These are phyloP conservation scores for Pangasianodon hypophthalmus DNA, from an alignment of 2,113 vertebrate species.

Conservation along the genomic window DNA sequence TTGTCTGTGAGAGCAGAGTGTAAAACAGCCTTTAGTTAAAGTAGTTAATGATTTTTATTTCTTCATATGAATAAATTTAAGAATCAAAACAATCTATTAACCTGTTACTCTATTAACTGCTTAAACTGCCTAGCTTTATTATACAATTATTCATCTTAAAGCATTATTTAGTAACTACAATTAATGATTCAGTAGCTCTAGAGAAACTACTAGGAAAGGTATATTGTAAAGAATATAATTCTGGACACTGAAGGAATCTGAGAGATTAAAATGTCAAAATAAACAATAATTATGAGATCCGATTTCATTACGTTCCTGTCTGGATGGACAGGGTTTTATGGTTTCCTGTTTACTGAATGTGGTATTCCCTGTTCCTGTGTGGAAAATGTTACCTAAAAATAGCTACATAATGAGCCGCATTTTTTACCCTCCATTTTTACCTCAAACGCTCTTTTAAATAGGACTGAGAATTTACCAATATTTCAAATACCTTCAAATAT, in stretches of 20 bases:
- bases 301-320: neutral
- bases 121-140: neutral
- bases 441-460: neutral
- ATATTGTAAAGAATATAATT: neutral
- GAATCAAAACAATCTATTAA: neutral
- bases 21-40: neutral
- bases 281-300: neutral
- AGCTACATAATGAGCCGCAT: neutral
- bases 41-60: neutral
- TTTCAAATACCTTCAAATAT: neutral
- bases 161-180: neutral
- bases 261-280: neutral
- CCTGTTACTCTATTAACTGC: neutral
- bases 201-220: neutral
- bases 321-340: neutral
- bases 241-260: neutral
- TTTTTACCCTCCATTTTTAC: constrained; percentile 10
- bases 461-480: neutral
- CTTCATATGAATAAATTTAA: neutral
- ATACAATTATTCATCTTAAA: neutral
- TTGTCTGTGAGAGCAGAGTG: neutral
- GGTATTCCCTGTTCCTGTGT: constrained; percentile 11
- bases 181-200: neutral
- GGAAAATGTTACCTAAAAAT: constrained; percentile 15
- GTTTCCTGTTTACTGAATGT: constrained; percentile 30